Evolutionary conservation across 2,888 invertebrate species (phyloP), one percentile per base, ranked within the genome.

Genomic region (Lasioglossum villosulum): DNA sequence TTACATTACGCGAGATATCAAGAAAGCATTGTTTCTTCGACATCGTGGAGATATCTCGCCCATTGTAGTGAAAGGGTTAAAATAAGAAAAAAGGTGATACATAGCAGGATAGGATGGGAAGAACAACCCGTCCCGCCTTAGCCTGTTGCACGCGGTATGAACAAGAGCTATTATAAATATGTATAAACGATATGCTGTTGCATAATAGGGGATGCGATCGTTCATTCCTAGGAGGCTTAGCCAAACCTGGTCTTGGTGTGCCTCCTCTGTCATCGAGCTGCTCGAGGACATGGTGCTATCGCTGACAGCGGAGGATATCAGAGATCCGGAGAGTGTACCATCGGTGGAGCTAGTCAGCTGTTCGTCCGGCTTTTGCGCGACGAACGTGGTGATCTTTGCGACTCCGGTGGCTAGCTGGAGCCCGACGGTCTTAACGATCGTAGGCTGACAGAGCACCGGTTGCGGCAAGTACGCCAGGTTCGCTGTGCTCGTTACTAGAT

Each of bases 221-320:
- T 91, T 63, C 91, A 92, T 92, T 93, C 91, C 90, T 93, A 93
- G 90, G 92, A 92, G 92, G 92, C 92, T 89, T 92, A 80, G 91
- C 89, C 95, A 94, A 95, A 95, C 95, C 95, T 95, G 95, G 86
- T 95, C 94, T 90, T 93, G 94, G 83, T 95, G 94, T 79, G 90
- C 92, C 84, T 95, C 94, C 89, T 94, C 94, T 87, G 92, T 89
- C 88, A 93, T 91, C 84, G 94, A 94, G 89, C 94, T 92, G 90
- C 92, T 91, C 83, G 93, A 93, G 42, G 94, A 93, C 90, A 93
- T 90, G 73, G 92, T 93, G 89, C 93, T 92, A 89, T 94, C 94
- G 87, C 91, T 92, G 82, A 92, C 92, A 78, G 90, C 92, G 23
- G 93, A 92, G n/a, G 93, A 93, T 34, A 93, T 91, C 86, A 93